Conservation (phyloP, 2,888 invertebrate species). For the Melieria crassipennis region DNA sequence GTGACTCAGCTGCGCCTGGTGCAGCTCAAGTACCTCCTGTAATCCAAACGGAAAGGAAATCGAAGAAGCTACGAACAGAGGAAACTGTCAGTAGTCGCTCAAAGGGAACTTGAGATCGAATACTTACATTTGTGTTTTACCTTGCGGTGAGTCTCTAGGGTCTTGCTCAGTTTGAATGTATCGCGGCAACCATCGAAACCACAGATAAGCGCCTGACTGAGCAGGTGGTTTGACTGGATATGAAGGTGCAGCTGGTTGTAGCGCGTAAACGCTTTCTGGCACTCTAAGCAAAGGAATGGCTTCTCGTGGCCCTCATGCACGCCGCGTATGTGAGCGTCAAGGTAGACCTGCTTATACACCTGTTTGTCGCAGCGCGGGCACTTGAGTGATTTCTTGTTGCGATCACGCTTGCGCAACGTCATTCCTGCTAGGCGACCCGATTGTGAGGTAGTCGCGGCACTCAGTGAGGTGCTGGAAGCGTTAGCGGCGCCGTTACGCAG, state of each 20-base stretch:
- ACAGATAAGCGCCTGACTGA: slow-evolving; percentile 34
- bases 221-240: slow-evolving; percentile 49
- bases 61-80: not conserved
- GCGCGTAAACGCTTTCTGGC: slow-evolving; percentile 54
- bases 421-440: not conserved
- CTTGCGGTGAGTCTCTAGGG: slow-evolving; percentile 40
- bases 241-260: slow-evolving; percentile 55
- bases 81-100: not conserved
- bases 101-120: not conserved
- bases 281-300: slow-evolving; percentile 56
- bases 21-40: slow-evolving; percentile 29
- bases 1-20: slow-evolving; percentile 16
- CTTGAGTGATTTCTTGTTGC: slow-evolving; percentile 41
- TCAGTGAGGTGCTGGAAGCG: slow-evolving; percentile 31
- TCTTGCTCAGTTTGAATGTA: slow-evolving; percentile 33
- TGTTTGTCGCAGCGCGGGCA: slow-evolving; percentile 53
- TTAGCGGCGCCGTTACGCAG: slow-evolving; percentile 38
- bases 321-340: slow-evolving; percentile 58
- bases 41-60: slow-evolving; percentile 20
- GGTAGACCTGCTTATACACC: slow-evolving; percentile 55
- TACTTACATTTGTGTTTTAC: slow-evolving; percentile 34
- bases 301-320: slow-evolving; percentile 56
- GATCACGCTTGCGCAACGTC: slow-evolving; percentile 41
- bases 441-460: slow-evolving; percentile 3
- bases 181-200: slow-evolving; percentile 41